Conservation (phyloP, 2,113 vertebrate species). For the Brachypteracias leptosomus region DNA sequence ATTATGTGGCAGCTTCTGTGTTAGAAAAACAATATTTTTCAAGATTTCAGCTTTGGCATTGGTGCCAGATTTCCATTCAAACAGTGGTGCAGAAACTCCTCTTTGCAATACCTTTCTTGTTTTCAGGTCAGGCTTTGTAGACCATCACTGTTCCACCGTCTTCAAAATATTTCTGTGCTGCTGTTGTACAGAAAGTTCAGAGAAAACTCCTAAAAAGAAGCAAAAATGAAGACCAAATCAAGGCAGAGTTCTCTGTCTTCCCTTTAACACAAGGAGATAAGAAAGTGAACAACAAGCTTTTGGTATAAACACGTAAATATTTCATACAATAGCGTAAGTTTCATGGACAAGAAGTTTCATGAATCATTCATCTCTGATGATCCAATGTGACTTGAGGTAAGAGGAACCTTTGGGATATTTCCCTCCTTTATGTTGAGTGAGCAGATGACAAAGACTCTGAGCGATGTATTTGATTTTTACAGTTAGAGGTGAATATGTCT, state of each 20-base stretch:
- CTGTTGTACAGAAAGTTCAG: slow-evolving; percentile 30
- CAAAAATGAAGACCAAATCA: neutral
- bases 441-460: neutral
- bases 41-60: neutral
- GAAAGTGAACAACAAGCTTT: neutral
- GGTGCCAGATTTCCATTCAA: neutral
- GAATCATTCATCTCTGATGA: neutral
- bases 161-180: neutral
- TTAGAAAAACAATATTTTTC: neutral
- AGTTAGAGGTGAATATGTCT: neutral
- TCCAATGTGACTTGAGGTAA: neutral
- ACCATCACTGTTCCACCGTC: neutral
- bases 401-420: neutral
- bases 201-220: neutral
- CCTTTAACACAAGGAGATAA: neutral
- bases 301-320: neutral
- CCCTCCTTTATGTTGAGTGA: neutral
- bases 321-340: neutral
- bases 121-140: neutral
- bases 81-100: neutral
- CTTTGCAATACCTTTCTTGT: neutral
- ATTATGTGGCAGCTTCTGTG: neutral
- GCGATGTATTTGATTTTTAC: neutral
- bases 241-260: neutral
- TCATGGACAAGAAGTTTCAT: neutral